Conservation (phyloP, 64 coral and sea anemone genomes). For the Porites lutea region DNA sequence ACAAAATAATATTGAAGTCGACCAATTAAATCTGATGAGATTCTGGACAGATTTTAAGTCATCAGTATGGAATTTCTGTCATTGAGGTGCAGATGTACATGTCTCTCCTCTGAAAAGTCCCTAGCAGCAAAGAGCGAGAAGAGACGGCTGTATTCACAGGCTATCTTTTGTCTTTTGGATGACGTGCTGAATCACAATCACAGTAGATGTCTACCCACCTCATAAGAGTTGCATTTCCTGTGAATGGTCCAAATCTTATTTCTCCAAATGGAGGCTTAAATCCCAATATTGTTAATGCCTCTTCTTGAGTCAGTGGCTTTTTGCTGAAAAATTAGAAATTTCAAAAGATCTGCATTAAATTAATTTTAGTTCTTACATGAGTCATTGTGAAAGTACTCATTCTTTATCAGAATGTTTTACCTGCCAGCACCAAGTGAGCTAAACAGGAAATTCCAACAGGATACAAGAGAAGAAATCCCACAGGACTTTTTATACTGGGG, state of each 20-base stretch:
- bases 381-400: not conserved
- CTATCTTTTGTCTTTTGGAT: too few relatives aligned
- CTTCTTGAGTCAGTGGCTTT: constrained; percentile 77
- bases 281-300: constrained; percentile 75
- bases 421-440: constrained; percentile 81
- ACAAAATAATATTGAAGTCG: too few relatives aligned
- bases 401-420: not conserved
- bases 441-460: constrained; percentile 91
- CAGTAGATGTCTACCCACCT: constrained; percentile 22
- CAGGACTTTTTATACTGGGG: constrained; percentile 90
- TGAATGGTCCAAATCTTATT: constrained; percentile 91
- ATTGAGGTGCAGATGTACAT: too few relatives aligned
- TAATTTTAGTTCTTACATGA: not conserved
- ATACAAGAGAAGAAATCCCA: constrained; percentile 88
- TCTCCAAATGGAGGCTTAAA: constrained; percentile 93
- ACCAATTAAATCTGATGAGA: too few relatives aligned
- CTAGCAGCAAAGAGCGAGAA: too few relatives aligned
- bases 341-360: not conserved
- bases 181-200: too few relatives aligned
- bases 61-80: too few relatives aligned
- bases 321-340: constrained; percentile 8
- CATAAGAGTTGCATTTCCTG: constrained; percentile 91
- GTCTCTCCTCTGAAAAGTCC: too few relatives aligned
- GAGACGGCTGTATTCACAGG: too few relatives aligned
- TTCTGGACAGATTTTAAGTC: too few relatives aligned